Percentiles rank a stretch among this genome's conserved stretches.
These are phyloP conservation scores for Sminthurinus signatus DNA, from an alignment of 1,140 invertebrate genomes.

Conservation along the genomic window DNA sequence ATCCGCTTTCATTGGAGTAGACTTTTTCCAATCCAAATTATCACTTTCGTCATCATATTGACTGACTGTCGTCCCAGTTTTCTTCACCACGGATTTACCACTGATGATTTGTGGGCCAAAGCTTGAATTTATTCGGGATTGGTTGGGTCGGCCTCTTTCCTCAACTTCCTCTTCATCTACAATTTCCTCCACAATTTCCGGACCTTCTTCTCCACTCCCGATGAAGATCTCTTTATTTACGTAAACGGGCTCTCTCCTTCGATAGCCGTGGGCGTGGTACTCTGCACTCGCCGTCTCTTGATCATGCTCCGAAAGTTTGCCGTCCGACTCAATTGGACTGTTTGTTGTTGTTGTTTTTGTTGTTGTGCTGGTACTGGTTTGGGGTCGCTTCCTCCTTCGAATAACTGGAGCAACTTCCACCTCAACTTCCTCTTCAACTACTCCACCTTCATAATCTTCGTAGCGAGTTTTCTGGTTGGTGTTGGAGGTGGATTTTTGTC, in stretches of 20 bases:
- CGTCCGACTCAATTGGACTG: too few species aligned
- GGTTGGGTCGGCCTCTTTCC: too few species aligned
- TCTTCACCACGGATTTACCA: constrained; percentile 31
- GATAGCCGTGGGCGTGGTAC: neutral
- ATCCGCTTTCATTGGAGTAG: neutral
- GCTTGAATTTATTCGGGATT: neutral
- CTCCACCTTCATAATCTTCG: too few species aligned
- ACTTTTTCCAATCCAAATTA: neutral
- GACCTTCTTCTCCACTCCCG: constrained; percentile 23
- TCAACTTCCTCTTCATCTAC: too few species aligned
- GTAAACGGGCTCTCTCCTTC: neutral
- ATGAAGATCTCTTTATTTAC: constrained; percentile 32
- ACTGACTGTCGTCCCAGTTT: constrained; percentile 12
- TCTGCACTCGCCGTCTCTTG: neutral
- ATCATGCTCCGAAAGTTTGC: neutral
- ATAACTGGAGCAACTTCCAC: too few species aligned
- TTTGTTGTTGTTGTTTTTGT: too few species aligned
- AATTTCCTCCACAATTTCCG: neutral
- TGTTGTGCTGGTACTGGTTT: too few species aligned
- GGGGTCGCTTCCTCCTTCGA: too few species aligned
- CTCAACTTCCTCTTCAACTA: too few species aligned
- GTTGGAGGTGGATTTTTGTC: neutral
- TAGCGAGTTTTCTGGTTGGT: too few species aligned
- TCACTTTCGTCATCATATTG: neutral
- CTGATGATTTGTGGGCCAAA: constrained; percentile 5